A percentile compares a stretch with the other conserved stretches of the same genome.
Conservation (phyloP, 2,113 vertebrate genomes). For the Corythaeola cristata region DNA sequence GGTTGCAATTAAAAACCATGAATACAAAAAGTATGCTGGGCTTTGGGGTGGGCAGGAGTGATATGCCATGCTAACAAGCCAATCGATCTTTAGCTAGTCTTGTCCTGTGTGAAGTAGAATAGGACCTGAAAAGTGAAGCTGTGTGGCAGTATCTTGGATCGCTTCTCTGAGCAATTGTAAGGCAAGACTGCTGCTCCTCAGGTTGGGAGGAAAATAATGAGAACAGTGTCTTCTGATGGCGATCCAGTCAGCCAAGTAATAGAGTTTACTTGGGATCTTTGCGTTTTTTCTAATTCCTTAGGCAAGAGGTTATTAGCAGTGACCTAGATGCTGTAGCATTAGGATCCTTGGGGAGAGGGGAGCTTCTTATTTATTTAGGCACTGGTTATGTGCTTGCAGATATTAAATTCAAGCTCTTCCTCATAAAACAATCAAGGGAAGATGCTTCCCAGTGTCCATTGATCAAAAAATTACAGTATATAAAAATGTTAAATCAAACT, state of each 20-base stretch:
- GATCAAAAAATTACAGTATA: not conserved
- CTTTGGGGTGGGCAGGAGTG: not conserved
- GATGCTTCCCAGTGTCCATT: not conserved
- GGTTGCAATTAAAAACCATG: not conserved
- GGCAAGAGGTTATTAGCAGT: not conserved
- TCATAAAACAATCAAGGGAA: not conserved
- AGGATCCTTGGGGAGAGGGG: not conserved
- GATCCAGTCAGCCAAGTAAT: not conserved
- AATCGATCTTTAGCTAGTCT: not conserved
- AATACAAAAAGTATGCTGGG: not conserved
- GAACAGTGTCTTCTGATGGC: not conserved
- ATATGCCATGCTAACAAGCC: not conserved
- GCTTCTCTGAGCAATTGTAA: not conserved
- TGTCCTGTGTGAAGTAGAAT: not conserved
- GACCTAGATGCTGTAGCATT: not conserved
- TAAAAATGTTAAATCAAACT: not conserved
- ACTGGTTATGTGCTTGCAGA: not conserved
- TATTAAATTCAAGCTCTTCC: conserved; percentile 15
- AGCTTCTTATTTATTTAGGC: not conserved
- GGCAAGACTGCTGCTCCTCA: not conserved
- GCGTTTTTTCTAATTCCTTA: not conserved
- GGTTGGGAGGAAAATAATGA: not conserved
- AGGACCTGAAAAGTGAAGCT: not conserved
- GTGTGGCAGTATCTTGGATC: not conserved
- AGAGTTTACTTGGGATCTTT: not conserved